Base-by-base conservation (phyloP, 2,113 vertebrate genomes). In the Odontophorus gujanensis region DNA sequence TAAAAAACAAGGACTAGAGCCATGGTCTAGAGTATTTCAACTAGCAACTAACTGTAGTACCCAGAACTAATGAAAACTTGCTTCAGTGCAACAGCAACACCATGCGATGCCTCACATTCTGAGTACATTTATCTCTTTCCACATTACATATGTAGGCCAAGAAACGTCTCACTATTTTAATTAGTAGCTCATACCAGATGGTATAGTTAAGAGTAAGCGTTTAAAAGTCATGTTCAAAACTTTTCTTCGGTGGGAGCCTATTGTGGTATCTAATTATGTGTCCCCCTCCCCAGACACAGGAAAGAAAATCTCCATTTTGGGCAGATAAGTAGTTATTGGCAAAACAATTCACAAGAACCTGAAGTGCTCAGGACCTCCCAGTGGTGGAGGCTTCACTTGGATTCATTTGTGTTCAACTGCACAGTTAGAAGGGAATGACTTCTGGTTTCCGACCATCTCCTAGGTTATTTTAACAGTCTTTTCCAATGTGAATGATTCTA, bases 71-170 rank as follows among this genome's bases (percentile, higher is more conserved):
- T 8, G 40, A 43, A 88, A 80, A 59, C 67, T 81, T 75, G 73
- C 42, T 90, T 94, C 77, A 43, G 85, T 72, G 76, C 88, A 96
- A 93, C 34, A 96, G 96, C 90, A 96, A 65, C 93, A 86, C 85
- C 90, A 92, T 19, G 76, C 13, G 51, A 92, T 73, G 25, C 11
- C 82, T 96, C 82, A 43, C 42, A 67, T 83, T 74, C 55, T 3
- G 5, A 18, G 0, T 36, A 3, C 2, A 0, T 78, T 85, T 74
- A 77, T 65, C 85, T 90, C 88, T 68, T 86, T 67, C 57, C 51
- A 55, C 72, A 83, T 85, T 83, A 59, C 55, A 75, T 55, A 77
- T 14, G 22, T 55, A 93, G 63, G 80, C 72, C 83, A 61, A 68
- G 80, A 83, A 92, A 90, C 40, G 51, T 92, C 80, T 95, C 90